Evolutionary conservation across 2,797 vertebrate genomes (phyloP).

Genomic region (Lutjanus campechanus): DNA sequence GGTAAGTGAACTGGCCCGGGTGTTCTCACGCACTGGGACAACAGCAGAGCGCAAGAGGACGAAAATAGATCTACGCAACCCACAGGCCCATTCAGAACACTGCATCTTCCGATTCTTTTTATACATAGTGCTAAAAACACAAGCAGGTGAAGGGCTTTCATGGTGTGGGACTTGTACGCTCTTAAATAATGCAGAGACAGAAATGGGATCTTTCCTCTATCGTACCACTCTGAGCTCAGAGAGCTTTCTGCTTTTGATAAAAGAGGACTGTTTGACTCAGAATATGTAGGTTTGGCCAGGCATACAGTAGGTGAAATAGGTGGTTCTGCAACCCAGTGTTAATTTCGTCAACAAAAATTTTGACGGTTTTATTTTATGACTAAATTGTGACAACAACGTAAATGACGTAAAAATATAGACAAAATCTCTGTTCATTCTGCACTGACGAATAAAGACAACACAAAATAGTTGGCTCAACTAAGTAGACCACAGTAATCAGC

Average conservation of each 20-base stretch:
- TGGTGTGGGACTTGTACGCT: slow-evolving; percentile 34
- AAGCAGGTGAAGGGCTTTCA: slow-evolving; percentile 60
- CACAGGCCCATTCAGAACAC: slow-evolving; percentile 24
- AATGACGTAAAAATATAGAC: too few relatives aligned
- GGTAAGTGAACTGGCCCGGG: slow-evolving; percentile 35
- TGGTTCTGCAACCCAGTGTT: not conserved
- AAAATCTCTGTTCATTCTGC: too few relatives aligned
- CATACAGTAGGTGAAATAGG: not conserved
- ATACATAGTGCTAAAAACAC: slow-evolving; percentile 46
- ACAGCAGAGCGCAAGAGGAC: slow-evolving; percentile 43
- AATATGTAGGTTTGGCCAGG: slow-evolving; percentile 14
- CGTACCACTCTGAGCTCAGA: slow-evolving; percentile 40
- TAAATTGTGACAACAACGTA: not conserved
- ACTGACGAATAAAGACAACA: too few relatives aligned
- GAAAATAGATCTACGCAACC: slow-evolving; percentile 59
- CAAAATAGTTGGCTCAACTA: too few relatives aligned
- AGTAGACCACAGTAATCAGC: too few relatives aligned
- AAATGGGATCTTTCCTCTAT: slow-evolving; percentile 54
- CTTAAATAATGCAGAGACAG: slow-evolving; percentile 71
- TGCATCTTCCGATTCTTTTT: slow-evolving; percentile 34
- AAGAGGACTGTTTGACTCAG: slow-evolving; percentile 9
- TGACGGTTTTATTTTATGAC: too few relatives aligned
- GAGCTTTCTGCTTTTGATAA: slow-evolving; percentile 35
- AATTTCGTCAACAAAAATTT: not conserved
- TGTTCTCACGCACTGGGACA: slow-evolving; percentile 77